These are phyloP conservation scores for Adineta ricciae DNA, from an alignment of 2,888 invertebrate genomes.

Conservation along the genomic window DNA sequence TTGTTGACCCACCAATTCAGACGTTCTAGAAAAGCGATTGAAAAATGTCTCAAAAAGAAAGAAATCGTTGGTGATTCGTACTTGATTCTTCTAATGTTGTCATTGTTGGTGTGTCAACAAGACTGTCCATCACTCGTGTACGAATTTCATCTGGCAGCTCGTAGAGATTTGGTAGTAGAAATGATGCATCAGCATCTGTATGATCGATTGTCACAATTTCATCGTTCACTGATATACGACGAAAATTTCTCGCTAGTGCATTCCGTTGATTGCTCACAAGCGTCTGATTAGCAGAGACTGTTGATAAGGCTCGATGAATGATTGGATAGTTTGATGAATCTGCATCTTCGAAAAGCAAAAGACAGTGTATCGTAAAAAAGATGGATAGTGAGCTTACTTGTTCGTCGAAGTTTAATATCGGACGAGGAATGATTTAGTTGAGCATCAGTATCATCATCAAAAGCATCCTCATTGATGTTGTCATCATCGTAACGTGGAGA, in stretches of 20 bases:
- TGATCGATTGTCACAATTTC: constrained; percentile 6
- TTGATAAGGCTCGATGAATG: constrained; percentile 1
- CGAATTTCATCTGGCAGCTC: neutral
- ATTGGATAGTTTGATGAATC: constrained; percentile 9
- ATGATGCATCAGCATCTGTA: neutral
- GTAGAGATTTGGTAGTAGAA: neutral
- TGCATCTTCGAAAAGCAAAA: neutral
- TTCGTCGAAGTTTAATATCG: neutral
- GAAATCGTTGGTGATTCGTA: neutral
- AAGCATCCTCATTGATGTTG: neutral
- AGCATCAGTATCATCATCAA: neutral
- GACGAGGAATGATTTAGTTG: neutral
- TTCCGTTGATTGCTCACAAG: neutral
- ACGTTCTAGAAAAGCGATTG: constrained; percentile 8
- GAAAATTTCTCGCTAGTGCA: constrained; percentile 7
- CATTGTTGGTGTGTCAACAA: constrained; percentile 17
- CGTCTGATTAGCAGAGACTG: constrained; percentile 2
- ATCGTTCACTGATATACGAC: neutral
- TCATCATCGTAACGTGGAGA: neutral
- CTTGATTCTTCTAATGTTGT: constrained; percentile 18
- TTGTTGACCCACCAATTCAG: constrained; percentile 32
- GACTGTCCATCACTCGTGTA: constrained; percentile 6
- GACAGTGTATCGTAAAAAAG: neutral
- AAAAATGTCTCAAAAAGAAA: too few relatives aligned
- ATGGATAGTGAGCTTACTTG: neutral